phyloP scores from a whole-genome alignment of 2,113 vertebrate genomes.

The Toxotes jaculatrix region DNA sequence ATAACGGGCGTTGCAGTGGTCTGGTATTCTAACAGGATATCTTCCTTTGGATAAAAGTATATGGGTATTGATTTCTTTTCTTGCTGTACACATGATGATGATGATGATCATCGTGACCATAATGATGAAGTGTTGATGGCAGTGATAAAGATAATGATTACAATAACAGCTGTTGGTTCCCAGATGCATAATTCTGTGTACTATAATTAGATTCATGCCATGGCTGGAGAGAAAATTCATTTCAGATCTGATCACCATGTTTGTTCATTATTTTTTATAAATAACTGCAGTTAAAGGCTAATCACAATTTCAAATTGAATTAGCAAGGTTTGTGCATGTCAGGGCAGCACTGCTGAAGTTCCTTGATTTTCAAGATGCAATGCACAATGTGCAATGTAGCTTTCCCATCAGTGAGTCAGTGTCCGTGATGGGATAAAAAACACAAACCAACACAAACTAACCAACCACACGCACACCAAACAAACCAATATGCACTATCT shows the following conservation, averaged over 20 bases:
- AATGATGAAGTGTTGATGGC: conserved; percentile 54
- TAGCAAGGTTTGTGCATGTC: neutral
- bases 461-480: neutral
- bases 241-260: conserved; percentile 36
- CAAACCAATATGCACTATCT: neutral
- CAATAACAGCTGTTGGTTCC: conserved; percentile 63
- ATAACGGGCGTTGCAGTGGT: conserved; percentile 5
- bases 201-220: conserved; percentile 50
- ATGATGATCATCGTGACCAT: neutral
- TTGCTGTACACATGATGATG: conserved; percentile 4
- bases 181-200: conserved; percentile 49
- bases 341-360: neutral
- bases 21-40: conserved; percentile 11
- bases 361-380: neutral
- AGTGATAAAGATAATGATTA: conserved; percentile 49
- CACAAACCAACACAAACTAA: neutral
- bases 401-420: neutral
- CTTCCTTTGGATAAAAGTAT: conserved; percentile 17
- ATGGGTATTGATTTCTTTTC: neutral
- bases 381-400: neutral
- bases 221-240: conserved; percentile 45
- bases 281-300: conserved; percentile 24
- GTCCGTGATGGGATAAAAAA: neutral
- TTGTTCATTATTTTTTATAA: conserved; percentile 37
- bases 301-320: conserved; percentile 35